Percentiles rank a stretch among this genome's conserved stretches.
phyloP scores from a whole-genome alignment of 2,113 vertebrate species.

The Enhydra lutris region DNA sequence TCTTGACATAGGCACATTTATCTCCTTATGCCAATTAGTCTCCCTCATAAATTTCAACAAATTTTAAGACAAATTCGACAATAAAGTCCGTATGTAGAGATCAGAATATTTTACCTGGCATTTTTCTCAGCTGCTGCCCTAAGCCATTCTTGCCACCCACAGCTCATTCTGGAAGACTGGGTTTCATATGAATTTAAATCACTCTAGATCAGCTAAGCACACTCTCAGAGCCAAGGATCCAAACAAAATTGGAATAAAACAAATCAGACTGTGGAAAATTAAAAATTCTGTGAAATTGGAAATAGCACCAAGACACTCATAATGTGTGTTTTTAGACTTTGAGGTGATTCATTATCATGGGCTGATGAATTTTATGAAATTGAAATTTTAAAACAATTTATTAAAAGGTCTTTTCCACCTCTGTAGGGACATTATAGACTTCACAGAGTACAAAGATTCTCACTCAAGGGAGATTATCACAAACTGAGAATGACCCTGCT shows the following conservation, averaged over 20 bases:
- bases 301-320: neutral
- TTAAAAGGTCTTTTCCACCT: neutral
- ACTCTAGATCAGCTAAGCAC: neutral
- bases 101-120: neutral
- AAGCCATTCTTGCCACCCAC: slow-evolving; percentile 35
- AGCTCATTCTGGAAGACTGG: slow-evolving; percentile 50
- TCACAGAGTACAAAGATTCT: neutral
- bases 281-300: neutral
- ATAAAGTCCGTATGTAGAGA: slow-evolving; percentile 3
- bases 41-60: slow-evolving; percentile 36
- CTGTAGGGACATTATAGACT: neutral
- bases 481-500: neutral
- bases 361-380: neutral
- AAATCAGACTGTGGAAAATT: slow-evolving; percentile 23
- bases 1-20: neutral
- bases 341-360: neutral
- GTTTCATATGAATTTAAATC: slow-evolving; percentile 50
- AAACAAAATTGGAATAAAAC: slow-evolving; percentile 33
- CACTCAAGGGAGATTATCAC: neutral
- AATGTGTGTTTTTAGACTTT: neutral
- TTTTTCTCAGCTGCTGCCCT: slow-evolving; percentile 41
- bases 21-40: slow-evolving; percentile 38
- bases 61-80: slow-evolving; percentile 52
- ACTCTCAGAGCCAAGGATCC: neutral
- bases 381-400: neutral